Evolutionary conservation across 2,888 invertebrate species (phyloP).

Genomic region (Hofmannophila pseudospretella): DNA sequence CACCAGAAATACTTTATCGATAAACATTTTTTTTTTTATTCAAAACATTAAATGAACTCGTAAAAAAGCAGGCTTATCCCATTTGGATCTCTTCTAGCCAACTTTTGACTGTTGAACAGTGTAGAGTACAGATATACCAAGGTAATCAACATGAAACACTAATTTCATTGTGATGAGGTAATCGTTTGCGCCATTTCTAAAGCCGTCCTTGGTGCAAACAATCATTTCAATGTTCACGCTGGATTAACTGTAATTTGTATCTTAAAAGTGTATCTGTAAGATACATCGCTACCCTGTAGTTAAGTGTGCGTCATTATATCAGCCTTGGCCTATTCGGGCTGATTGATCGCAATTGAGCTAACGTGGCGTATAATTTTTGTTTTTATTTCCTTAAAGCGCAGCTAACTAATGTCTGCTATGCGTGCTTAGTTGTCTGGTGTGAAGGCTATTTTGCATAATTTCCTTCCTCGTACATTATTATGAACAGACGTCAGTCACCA

Average conservation of each 20-base stretch:
- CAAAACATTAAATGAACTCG: no score
- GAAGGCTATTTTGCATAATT: slow-evolving; percentile 4
- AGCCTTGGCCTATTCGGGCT: slow-evolving; percentile 22
- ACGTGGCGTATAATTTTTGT: slow-evolving; percentile 2
- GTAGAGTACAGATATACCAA: no score
- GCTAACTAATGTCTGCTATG: background rate
- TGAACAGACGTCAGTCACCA: background rate
- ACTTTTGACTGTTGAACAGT: no score
- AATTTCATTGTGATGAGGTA: slow-evolving; percentile 8
- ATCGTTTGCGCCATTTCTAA: slow-evolving; percentile 1
- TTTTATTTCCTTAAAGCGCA: slow-evolving; percentile 10
- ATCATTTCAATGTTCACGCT: slow-evolving; percentile 1
- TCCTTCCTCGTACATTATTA: background rate
- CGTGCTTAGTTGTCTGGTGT: slow-evolving; percentile 1
- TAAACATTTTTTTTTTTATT: no score
- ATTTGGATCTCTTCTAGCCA: no score
- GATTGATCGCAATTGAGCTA: slow-evolving; percentile 11
- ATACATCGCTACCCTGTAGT: slow-evolving; percentile 5
- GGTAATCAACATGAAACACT: no score
- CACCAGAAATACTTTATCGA: no score
- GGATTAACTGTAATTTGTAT: slow-evolving; percentile 4
- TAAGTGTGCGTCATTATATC: slow-evolving; percentile 19
- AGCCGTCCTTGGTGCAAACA: background rate
- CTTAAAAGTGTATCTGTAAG: slow-evolving; percentile 3
- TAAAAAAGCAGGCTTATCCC: no score